Percentiles rank a stretch among this genome's conserved stretches.
Conservation (phyloP, 2,888 invertebrate species). For the Girardia tigrina region DNA sequence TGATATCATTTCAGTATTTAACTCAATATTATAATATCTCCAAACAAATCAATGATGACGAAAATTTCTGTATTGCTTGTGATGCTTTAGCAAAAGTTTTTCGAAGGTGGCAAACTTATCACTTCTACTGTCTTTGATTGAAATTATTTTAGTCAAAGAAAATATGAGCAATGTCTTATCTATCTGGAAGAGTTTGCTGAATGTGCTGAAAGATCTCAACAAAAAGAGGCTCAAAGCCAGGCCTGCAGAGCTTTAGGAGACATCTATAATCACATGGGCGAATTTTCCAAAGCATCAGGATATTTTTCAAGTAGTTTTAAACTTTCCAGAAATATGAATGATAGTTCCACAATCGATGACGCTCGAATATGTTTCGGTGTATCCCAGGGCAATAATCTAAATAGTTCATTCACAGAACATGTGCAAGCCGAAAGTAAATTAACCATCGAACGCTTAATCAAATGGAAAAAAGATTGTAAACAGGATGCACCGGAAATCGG, state of each 20-base stretch:
- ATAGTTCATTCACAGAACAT: constrained; percentile 17
- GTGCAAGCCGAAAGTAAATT: background rate
- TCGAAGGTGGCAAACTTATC: constrained; percentile 41
- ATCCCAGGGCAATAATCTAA: constrained; percentile 24
- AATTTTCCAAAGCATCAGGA: constrained; percentile 46
- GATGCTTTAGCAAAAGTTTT: constrained; percentile 48
- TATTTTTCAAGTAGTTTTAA: constrained; percentile 41
- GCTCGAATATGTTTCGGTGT: constrained; percentile 29
- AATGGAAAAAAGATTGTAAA: constrained; percentile 31
- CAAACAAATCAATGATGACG: constrained; percentile 41
- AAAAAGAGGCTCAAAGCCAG: constrained; percentile 45
- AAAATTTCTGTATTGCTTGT: constrained; percentile 47
- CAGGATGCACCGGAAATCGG: constrained; percentile 5
- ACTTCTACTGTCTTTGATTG: background rate
- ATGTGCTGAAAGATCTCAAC: constrained; percentile 44
- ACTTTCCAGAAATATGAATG: background rate
- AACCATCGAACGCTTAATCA: constrained; percentile 25
- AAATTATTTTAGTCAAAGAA: constrained; percentile 37
- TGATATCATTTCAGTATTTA: constrained; percentile 42
- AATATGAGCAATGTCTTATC: constrained; percentile 44
- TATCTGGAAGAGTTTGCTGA: constrained; percentile 48
- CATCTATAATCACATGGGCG: constrained; percentile 47
- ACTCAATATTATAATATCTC: constrained; percentile 44
- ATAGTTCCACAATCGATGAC: constrained; percentile 11
- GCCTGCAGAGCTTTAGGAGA: constrained; percentile 48